Conservation (phyloP, 1,140 invertebrate genomes). For the Choristoneura fumiferana region DNA sequence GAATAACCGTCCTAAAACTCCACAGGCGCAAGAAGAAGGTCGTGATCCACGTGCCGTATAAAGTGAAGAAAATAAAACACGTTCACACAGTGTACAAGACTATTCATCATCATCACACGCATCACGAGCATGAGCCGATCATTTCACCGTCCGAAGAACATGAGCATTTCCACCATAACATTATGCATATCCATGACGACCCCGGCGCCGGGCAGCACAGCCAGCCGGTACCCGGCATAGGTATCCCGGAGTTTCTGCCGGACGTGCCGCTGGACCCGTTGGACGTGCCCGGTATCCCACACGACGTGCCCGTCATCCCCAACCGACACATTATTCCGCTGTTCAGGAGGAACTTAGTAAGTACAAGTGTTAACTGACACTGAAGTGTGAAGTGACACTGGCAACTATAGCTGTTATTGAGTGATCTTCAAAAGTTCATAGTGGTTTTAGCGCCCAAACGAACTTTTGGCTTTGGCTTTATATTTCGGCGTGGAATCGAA, state of each 20-base stretch:
- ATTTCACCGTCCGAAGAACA: constrained; percentile 52
- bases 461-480: too few relatives aligned
- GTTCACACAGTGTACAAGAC: constrained; percentile 83
- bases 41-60: constrained; percentile 81
- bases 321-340: constrained; percentile 36
- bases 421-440: too few relatives aligned
- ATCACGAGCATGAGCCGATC: constrained; percentile 46
- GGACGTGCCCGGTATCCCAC: constrained; percentile 42
- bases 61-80: constrained; percentile 82
- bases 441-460: too few relatives aligned
- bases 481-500: too few relatives aligned
- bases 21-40: constrained; percentile 79
- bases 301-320: constrained; percentile 31
- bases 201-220: constrained; percentile 38
- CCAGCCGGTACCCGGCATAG: constrained; percentile 42
- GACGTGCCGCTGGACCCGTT: constrained; percentile 48
- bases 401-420: too few relatives aligned
- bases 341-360: constrained; percentile 24
- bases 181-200: constrained; percentile 50
- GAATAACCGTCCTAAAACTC: background rate
- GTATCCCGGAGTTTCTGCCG: constrained; percentile 57
- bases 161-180: constrained; percentile 67
- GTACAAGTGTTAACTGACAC: too few relatives aligned
- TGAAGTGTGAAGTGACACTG: background rate
- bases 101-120: constrained; percentile 77